Conservation (phyloP, 2,888 invertebrate genomes). For the Teleogryllus oceanicus region DNA sequence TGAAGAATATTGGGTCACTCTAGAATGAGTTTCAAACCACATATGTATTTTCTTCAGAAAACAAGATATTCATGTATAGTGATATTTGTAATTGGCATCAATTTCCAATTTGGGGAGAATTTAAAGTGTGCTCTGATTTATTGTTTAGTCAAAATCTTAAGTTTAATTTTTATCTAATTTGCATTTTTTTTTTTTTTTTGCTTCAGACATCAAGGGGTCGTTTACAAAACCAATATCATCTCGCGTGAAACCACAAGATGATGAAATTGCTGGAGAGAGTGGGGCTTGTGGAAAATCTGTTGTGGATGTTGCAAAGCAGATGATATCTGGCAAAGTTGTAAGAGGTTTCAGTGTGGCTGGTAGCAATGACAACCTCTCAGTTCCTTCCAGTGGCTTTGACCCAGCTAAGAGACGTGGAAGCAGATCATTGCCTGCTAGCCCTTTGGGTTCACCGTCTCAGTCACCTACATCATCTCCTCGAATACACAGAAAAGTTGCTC, state of each 20-base stretch:
- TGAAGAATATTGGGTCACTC: no score
- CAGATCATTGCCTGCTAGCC: slow-evolving; percentile 67
- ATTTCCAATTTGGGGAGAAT: no score
- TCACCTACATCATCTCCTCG: slow-evolving; percentile 52
- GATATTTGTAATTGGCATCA: no score
- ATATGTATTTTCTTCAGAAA: no score
- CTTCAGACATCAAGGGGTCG: slow-evolving; percentile 26
- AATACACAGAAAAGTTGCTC: slow-evolving; percentile 39
- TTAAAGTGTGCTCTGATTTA: no score
- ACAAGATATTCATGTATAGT: no score
- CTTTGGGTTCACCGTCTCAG: slow-evolving; percentile 58
- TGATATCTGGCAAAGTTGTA: slow-evolving; percentile 42
- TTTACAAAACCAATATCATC: slow-evolving; percentile 22
- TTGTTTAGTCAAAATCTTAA: background rate
- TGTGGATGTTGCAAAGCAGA: slow-evolving; percentile 57
- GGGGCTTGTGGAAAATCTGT: slow-evolving; percentile 67
- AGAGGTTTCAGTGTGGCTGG: slow-evolving; percentile 40
- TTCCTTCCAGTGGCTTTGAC: slow-evolving; percentile 45
- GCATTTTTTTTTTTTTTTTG: background rate
- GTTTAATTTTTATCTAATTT: background rate
- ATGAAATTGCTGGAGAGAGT: slow-evolving; percentile 65
- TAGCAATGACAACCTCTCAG: slow-evolving; percentile 41
- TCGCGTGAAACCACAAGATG: slow-evolving; percentile 56
- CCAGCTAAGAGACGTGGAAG: slow-evolving; percentile 57
- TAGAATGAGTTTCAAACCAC: no score